Evolutionary conservation across 2,113 vertebrate genomes (phyloP).

Genomic region (Lethenteron reissneri): DNA sequence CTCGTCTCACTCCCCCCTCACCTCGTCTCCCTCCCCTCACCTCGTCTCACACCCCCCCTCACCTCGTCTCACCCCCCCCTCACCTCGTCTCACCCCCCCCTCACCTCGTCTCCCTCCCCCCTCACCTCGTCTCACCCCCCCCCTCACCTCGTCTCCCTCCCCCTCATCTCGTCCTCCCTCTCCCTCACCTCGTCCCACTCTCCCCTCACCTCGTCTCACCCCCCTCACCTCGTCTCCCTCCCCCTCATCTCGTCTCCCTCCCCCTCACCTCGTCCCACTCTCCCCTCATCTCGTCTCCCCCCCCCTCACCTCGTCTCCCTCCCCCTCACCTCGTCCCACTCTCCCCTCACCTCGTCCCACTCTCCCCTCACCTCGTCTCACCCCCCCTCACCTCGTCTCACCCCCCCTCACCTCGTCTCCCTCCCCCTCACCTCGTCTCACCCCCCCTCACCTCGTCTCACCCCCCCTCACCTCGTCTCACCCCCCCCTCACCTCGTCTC

Average conservation of each 20-base stretch:
- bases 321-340: neutral
- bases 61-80: neutral
- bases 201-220: neutral
- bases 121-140: neutral
- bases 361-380: neutral
- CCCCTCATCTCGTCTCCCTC: neutral
- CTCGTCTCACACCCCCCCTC: neutral
- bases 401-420: neutral
- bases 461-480: neutral
- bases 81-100: neutral
- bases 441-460: neutral
- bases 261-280: neutral
- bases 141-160: neutral
- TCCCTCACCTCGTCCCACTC: neutral
- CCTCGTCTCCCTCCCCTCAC: neutral
- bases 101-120: neutral
- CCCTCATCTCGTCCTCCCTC: neutral
- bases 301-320: neutral
- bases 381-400: neutral
- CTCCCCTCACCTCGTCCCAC: neutral
- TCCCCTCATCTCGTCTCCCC: neutral
- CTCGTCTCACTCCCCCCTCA: neutral
- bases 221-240: neutral
- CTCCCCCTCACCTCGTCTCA: neutral
- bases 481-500: neutral